Percentiles rank a stretch among this genome's conserved stretches.
phyloP scores from a whole-genome alignment of 1,140 invertebrate genomes.

The Apis dorsata region DNA sequence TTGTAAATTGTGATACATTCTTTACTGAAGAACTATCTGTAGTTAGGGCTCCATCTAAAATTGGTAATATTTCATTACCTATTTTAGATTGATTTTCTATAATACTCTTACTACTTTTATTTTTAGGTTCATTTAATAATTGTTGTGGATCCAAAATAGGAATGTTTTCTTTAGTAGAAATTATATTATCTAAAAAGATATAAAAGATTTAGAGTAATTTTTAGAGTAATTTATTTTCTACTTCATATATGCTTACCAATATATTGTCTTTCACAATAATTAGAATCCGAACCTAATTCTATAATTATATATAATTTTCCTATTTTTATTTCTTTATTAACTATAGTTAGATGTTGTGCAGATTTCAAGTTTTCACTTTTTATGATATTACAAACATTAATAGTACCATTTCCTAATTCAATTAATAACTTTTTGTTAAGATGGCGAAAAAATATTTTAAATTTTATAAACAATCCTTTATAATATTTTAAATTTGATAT shows the following conservation, averaged over 20 bases:
- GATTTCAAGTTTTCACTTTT: conserved; percentile 63
- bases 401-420: conserved; percentile 71
- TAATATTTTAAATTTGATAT: conserved; percentile 63
- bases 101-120: conserved; percentile 60
- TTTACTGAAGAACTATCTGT: conserved; percentile 54
- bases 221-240: conserved; percentile 46
- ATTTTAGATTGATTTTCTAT: conserved; percentile 69
- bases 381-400: conserved; percentile 65
- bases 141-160: conserved; percentile 64
- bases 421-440: conserved; percentile 70
- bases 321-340: conserved; percentile 75
- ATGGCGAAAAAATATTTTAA: conserved; percentile 73
- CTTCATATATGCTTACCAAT: conserved; percentile 70
- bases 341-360: conserved; percentile 67
- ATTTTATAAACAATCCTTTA: conserved; percentile 63
- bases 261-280: conserved; percentile 80
- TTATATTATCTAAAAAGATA: conserved; percentile 64
- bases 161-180: conserved; percentile 74
- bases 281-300: conserved; percentile 78
- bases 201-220: conserved; percentile 17
- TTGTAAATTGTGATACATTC: conserved; percentile 38
- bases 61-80: conserved; percentile 55
- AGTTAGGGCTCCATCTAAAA: conserved; percentile 50
- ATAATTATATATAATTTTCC: conserved; percentile 76
- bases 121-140: conserved; percentile 33